These are phyloP conservation scores for Drosophila mojavensis DNA, from an alignment of 1,140 invertebrate species.

Conservation along the genomic window DNA sequence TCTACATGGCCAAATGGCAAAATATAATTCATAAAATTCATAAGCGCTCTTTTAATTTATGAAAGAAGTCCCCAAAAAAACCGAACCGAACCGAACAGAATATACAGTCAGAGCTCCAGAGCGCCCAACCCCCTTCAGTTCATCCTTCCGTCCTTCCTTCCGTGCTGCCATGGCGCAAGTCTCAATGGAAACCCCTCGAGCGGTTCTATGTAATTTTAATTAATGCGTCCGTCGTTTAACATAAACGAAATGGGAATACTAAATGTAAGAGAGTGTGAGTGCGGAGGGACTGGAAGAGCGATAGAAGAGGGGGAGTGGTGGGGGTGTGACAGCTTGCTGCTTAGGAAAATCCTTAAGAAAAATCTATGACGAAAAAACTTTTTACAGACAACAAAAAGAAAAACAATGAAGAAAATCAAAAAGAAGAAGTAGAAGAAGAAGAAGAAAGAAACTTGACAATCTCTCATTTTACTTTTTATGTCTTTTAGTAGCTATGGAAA, in stretches of 20 bases:
- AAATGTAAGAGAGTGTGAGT: conserved; percentile 36
- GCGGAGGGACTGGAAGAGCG: conserved; percentile 12
- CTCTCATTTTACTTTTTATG: conserved; percentile 20
- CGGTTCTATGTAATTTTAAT: conserved; percentile 75
- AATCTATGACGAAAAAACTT: conserved; percentile 36
- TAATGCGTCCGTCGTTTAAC: conserved; percentile 63
- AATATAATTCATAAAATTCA: conserved; percentile 81
- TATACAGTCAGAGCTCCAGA: neutral
- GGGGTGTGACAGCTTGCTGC: neutral
- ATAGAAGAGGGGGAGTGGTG: neutral
- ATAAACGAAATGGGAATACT: conserved; percentile 66
- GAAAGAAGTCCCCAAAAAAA: conserved; percentile 41
- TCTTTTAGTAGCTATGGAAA: neutral
- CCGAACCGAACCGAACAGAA: neutral
- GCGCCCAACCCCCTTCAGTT: too few species aligned
- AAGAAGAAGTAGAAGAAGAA: neutral
- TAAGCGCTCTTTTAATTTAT: conserved; percentile 79
- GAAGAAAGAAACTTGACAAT: conserved; percentile 30
- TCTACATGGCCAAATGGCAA: conserved; percentile 32
- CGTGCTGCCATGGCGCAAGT: neutral
- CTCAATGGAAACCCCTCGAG: conserved; percentile 34
- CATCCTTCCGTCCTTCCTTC: neutral
- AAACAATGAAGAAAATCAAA: neutral
- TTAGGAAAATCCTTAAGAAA: conserved; percentile 19
- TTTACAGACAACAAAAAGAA: conserved; percentile 21